Evolutionary conservation across 1,140 invertebrate genomes (phyloP), one percentile per base, ranked within the genome.

Genomic region (Drosophila erecta): DNA sequence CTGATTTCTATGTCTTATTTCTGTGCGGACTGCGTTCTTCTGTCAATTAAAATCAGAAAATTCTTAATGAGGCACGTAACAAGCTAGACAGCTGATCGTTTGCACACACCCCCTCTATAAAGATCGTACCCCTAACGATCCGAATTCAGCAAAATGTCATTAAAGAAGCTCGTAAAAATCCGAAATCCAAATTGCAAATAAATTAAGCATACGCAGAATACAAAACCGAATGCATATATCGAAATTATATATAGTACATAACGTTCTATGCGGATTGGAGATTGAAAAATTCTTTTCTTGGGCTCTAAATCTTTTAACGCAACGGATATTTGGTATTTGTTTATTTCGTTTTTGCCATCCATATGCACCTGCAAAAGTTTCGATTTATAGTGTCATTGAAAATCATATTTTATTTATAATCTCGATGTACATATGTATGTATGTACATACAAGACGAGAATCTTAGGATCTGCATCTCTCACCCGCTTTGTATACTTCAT

Each of bases 51-150:
- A 87, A 76, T 65, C 74, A 67, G 70, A 86, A 87, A 75, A 86
- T 72, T 87, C 81, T 87, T 86, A 86, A 86, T 87, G 81, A 86
- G 83, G 79, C 81, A 86, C 81, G 74, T 86, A 87, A 87, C 78
- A 86, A 72, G 69, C 60, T 46, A 56, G 57, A 41, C 66, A 77
- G 71, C 58, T 46, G 53, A 38, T 17, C 15, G 15, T 40, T 30
- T 17, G 17, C 17, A 17, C 2, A 12, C 53, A 27, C 8, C 35
- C 33, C 27, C 37, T 24, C n/a, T 40, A 38, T 54, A 62, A 33
- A 50, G 55, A 46, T 14, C 30, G 10, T 27, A 24, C 56, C 58
- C 46, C 55, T 54, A n/a, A 8, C 49, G 58, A 35, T 38, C 51
- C 58, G 69, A 76, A 76, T 69, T 74, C 66, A 78, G 62, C 73